Percentiles rank a stretch among this genome's conserved stretches.
phyloP scores from a whole-genome alignment of 2,113 vertebrate species.

The Cisticola juncidis region DNA sequence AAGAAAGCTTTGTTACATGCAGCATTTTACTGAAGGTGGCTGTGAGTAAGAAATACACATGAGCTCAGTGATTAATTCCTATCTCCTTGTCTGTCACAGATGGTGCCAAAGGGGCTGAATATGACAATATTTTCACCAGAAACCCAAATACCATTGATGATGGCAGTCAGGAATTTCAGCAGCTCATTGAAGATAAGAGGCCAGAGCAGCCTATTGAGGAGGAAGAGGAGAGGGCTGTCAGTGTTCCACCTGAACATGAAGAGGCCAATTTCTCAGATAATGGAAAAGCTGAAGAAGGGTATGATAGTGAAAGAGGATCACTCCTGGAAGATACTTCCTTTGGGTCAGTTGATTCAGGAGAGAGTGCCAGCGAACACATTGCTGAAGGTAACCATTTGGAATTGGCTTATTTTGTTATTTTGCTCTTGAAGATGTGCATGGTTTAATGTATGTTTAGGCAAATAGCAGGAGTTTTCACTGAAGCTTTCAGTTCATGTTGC shows the following conservation, averaged over 20 bases:
- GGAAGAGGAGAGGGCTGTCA: background rate
- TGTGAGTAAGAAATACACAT: background rate
- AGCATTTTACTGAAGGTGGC: background rate
- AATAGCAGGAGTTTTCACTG: background rate
- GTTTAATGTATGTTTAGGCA: background rate
- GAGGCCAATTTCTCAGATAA: background rate
- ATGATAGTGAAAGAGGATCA: background rate
- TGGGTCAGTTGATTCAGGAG: background rate
- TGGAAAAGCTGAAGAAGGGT: background rate
- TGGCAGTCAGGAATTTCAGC: background rate
- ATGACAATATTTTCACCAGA: background rate
- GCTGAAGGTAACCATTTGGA: slow-evolving; percentile 61
- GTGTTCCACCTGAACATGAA: background rate
- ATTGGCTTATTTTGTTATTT: background rate
- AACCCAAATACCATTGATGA: background rate
- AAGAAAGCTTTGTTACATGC: background rate
- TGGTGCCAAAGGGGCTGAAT: background rate
- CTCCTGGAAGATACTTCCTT: background rate
- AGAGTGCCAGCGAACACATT: background rate
- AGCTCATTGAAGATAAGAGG: background rate
- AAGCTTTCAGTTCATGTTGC: background rate
- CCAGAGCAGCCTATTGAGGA: background rate
- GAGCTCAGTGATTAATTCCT: background rate
- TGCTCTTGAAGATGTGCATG: background rate
- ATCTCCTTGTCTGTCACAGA: background rate